Base-by-base conservation (phyloP, 2,113 vertebrate genomes). In the Xiphophorus hellerii region DNA sequence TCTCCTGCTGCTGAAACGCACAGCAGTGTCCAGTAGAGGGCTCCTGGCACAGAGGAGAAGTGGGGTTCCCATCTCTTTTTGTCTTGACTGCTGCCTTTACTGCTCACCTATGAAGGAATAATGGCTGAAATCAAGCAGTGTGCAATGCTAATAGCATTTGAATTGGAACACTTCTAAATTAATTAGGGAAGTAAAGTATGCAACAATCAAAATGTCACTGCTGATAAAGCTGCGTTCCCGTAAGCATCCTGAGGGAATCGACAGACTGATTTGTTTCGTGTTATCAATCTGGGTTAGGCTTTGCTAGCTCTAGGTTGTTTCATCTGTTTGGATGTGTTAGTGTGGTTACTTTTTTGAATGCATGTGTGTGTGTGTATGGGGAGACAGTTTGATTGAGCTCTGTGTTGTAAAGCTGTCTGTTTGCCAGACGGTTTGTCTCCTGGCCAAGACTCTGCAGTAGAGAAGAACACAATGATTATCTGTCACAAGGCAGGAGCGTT, bases 381-480 rank as follows among this genome's bases (percentile, higher is more conserved):
- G 78, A 91, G 92, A 88, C 80, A 86, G 86, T 91, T 91, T 94
- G 92, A 93, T 93, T 91, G 91, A 94, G 92, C 88, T 89, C 87
- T 83, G 88, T 69, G 72, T 87, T 67, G 88, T 93, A 93, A 95
- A 94, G 88, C 92, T 94, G 93, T 93, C 92, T 89, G 88, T 92
- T 92, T 89, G 90, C 91, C 92, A 93, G 92, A 91, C 92, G 81
- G 86, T 90, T 92, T 90, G 83, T 94, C 92, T 94, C 84, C 77
- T 86, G 67, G 90, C 92, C 92, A 90, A 91, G 87, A 92, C 83
- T 89, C 77, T 90, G 90, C 91, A 92, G 88, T 75, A 84, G 71
- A 86, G 90, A 90, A 92, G 90, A 93, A 85, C 80, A 88, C 82
- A 90, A 89, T 92, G 91, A 93, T 94, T 93, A 92, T 94, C 92